Evolutionary conservation across 1,140 invertebrate species (phyloP), one percentile per base, ranked within the genome.

Genomic region (Monochamus saltuarius): DNA sequence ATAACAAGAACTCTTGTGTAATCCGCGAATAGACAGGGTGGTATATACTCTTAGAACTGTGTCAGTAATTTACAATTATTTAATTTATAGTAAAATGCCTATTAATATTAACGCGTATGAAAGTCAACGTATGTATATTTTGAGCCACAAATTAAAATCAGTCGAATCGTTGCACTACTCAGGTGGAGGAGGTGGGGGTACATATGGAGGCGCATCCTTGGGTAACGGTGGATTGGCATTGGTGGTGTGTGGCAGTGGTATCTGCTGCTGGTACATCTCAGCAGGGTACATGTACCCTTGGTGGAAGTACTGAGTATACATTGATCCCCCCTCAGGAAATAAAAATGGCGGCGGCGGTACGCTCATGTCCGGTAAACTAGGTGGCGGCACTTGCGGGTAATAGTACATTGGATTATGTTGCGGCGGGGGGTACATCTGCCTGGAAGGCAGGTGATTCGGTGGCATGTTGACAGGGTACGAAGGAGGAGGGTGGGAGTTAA

Each of bases 171-270:
- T 17, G 37, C 36, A 39, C 58, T 72, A 78, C 57, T 77, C 77
- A 11, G 79, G 80, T 17, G 79, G 79, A 2, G 79, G 79, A 6
- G 80, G 79, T 3, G 80, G 79, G 1, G 78, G 79, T 46, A 67
- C 71, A 13, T 72, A 55, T 10, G 80, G 80, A 4, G 79, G 80
- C 16, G 80, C 79, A 16, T 75, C 79, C 46, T 66, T 71, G 4
- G 80, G 80, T 40, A 81, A 64, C 0, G 78, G 79, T 0, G 79
- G 78, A 22, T 70, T 70, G 22, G 57, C 14, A 13, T 39, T 51
- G 17, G 11, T 46, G 40, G 19, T 29, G 10, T 37, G 53, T 10
- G 47, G 53, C 43, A 49, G n/a, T 9, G 52, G 52, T n/a, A 17
- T 36, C 4, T 63, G 65, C n/a, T 67, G 67, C n/a, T 64, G 63